These are phyloP conservation scores for Panagrolaimus sp. DNA, from an alignment of 1,140 invertebrate species.

Conservation along the genomic window DNA sequence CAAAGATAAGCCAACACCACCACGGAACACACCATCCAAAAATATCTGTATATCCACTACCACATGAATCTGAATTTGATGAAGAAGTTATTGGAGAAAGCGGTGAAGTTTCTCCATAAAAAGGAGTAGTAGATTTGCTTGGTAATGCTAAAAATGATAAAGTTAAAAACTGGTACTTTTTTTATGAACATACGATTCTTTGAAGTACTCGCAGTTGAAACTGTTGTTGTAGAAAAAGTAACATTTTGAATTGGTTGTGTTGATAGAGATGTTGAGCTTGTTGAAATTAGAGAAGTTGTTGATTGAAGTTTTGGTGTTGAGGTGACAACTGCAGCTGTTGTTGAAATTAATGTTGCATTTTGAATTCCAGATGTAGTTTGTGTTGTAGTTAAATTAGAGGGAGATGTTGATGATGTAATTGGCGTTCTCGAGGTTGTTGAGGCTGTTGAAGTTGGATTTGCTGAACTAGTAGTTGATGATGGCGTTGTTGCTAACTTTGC, in stretches of 20 bases:
- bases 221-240: not conserved
- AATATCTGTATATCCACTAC: constrained; percentile 1
- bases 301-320: too few relatives aligned
- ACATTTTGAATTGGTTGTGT: not conserved
- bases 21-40: constrained; percentile 12
- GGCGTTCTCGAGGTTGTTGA: not conserved
- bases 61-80: not conserved
- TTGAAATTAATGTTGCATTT: too few relatives aligned
- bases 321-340: too few relatives aligned
- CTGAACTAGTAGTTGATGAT: not conserved
- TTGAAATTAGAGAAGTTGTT: not conserved
- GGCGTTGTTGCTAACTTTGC: not conserved
- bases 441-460: not conserved
- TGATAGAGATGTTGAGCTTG: not conserved
- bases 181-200: too few relatives aligned
- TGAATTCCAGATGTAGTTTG: too few relatives aligned
- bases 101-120: too few relatives aligned
- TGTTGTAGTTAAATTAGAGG: too few relatives aligned
- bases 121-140: not conserved
- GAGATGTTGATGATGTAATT: not conserved
- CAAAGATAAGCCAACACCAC: constrained; percentile 15
- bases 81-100: too few relatives aligned
- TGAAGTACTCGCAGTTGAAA: not conserved
- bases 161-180: too few relatives aligned
- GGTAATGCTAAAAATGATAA: too few relatives aligned